A percentile compares a stretch with the other conserved stretches of the same genome.
phyloP scores from a whole-genome alignment of 2,888 invertebrate genomes.

The Acleris cristana region DNA sequence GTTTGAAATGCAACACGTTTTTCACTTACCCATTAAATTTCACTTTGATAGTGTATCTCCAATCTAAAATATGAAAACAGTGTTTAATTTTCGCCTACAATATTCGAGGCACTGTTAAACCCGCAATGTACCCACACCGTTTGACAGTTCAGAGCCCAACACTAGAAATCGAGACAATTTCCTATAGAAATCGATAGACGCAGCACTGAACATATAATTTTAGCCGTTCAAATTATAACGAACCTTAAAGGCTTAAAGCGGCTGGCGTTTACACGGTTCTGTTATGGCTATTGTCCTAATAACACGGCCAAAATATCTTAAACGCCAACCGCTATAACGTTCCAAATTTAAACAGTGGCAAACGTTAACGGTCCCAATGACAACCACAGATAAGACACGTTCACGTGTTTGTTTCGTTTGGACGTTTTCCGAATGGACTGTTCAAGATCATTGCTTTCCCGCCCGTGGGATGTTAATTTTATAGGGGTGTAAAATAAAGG shows the following conservation, averaged over 20 bases:
- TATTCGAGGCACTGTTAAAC: not conserved
- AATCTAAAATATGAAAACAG: not conserved
- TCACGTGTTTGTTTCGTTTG: conserved; percentile 19
- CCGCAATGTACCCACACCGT: conserved; percentile 12
- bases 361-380: conserved; percentile 8
- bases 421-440: conserved; percentile 16
- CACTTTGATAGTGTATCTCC: no score
- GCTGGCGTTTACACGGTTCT: no score
- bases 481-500: conserved; percentile 14
- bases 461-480: conserved; percentile 11
- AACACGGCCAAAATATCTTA: no score
- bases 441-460: conserved; percentile 20
- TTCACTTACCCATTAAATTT: no score
- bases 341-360: not conserved
- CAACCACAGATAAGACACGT: conserved; percentile 21
- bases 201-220: no score
- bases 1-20: no score
- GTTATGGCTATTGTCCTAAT: no score
- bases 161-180: no score
- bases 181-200: no score
- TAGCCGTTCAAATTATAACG: no score
- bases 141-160: not conserved
- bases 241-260: no score
- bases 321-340: no score
- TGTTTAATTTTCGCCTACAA: not conserved